phyloP scores from a whole-genome alignment of 2,113 vertebrate genomes.

The Alligator mississippiensis region DNA sequence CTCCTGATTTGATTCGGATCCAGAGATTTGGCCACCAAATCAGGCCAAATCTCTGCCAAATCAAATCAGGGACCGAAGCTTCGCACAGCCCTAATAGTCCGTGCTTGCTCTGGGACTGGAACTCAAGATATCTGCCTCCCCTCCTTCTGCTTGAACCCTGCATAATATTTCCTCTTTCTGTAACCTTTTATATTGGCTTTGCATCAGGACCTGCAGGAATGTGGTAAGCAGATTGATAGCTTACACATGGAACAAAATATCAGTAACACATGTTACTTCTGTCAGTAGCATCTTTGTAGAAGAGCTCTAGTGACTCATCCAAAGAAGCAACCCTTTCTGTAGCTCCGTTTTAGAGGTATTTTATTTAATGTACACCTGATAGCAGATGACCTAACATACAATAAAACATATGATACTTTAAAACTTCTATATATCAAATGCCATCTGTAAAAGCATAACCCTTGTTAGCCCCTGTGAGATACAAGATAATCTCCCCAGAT shows the following conservation, averaged over 20 bases:
- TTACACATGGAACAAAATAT: not conserved
- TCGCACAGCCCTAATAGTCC: too few species aligned
- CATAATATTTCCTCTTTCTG: rapidly evolving
- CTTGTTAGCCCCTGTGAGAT: not conserved
- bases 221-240: not conserved
- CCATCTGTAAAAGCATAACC: not conserved
- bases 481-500: not conserved
- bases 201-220: not conserved
- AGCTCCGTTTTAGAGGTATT: slow-evolving; percentile 1
- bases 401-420: not conserved
- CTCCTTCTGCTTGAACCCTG: not conserved
- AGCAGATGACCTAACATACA: slow-evolving; percentile 6
- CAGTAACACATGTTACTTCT: not conserved
- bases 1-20: too few species aligned
- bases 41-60: not conserved
- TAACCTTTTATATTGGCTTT: not conserved
- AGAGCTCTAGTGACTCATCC: slow-evolving; percentile 28
- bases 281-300: not conserved
- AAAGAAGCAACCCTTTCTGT: slow-evolving; percentile 31
- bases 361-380: not conserved
- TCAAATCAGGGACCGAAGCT: too few species aligned
- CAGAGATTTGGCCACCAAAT: too few species aligned
- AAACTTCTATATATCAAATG: not conserved
- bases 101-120: not conserved
- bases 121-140: not conserved